phyloP scores from a whole-genome alignment of 2,113 vertebrate genomes.

The Nibea albiflora region DNA sequence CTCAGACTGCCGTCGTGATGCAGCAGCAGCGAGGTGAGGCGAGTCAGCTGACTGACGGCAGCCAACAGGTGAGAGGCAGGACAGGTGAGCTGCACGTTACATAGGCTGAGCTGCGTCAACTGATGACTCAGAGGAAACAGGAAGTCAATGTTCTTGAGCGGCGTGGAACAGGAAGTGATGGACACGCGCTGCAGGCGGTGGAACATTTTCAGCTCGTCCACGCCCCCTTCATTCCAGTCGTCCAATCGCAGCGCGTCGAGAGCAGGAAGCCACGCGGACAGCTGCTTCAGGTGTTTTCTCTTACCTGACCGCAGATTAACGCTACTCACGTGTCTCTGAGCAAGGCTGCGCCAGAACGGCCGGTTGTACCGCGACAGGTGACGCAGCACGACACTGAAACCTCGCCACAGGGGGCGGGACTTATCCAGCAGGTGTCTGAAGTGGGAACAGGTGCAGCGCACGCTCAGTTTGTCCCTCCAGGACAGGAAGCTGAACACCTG shows the following conservation, averaged over 20 bases:
- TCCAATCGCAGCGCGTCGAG: conserved; percentile 45
- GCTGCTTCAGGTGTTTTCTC: conserved; percentile 51
- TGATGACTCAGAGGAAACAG: conserved; percentile 41
- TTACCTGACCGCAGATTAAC: conserved; percentile 24
- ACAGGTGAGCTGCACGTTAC: conserved; percentile 55
- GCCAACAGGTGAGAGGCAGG: conserved; percentile 29
- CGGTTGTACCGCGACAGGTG: conserved; percentile 48
- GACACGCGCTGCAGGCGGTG: conserved; percentile 17
- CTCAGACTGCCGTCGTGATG: conserved; percentile 58
- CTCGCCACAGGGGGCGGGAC: conserved; percentile 53
- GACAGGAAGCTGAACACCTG: conserved; percentile 65
- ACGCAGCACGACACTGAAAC: conserved; percentile 46
- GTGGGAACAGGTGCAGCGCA: conserved; percentile 53
- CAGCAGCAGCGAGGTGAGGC: conserved; percentile 48
- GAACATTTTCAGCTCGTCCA: conserved; percentile 36
- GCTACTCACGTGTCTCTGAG: conserved; percentile 49
- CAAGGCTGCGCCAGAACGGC: conserved; percentile 61
- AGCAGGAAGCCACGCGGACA: conserved; percentile 29
- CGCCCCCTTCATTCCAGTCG: conserved; percentile 21
- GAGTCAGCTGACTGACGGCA: conserved; percentile 33
- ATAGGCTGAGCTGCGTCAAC: conserved; percentile 58
- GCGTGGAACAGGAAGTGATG: conserved; percentile 17
- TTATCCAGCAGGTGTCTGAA: conserved; percentile 63
- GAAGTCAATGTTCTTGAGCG: conserved; percentile 30
- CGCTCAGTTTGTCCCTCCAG: conserved; percentile 53